These are phyloP conservation scores for Dione vanillae DNA, from an alignment of 2,888 invertebrate genomes.

Conservation along the genomic window DNA sequence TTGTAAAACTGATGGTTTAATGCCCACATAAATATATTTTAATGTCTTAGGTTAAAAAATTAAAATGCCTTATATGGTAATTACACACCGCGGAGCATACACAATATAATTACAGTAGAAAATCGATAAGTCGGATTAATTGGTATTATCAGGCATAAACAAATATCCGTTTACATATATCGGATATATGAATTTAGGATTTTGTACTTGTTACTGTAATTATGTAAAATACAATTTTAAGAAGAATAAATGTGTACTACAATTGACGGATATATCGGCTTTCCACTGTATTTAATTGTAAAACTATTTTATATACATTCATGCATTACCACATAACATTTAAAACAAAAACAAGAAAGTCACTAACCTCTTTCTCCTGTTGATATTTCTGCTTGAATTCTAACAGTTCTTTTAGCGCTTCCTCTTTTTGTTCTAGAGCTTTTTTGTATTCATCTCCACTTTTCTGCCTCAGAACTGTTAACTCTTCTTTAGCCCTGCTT, in stretches of 20 bases:
- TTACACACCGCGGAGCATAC: constrained; percentile 7
- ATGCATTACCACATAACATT: constrained; percentile 24
- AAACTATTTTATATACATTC: constrained; percentile 11
- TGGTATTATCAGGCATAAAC: no score
- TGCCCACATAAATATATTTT: not conserved
- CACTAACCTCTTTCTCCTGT: constrained; percentile 77
- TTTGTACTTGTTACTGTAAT: no score
- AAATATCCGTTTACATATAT: no score
- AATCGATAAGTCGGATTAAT: no score
- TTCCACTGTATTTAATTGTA: not conserved
- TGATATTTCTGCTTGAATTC: constrained; percentile 65
- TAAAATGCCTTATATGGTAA: not conserved
- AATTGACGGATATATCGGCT: no score
- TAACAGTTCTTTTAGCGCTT: constrained; percentile 64
- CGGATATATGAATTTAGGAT: no score
- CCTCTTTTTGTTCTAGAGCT: constrained; percentile 69
- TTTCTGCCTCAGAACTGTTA: constrained; percentile 65
- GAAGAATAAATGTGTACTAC: no score
- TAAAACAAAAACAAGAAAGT: constrained; percentile 24
- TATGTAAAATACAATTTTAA: no score
- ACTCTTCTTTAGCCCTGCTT: constrained; percentile 68
- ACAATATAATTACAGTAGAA: not conserved
- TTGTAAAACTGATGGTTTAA: not conserved
- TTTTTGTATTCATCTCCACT: constrained; percentile 74
- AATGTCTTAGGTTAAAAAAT: not conserved